Conservation (phyloP, 1,140 invertebrate genomes). For the Heliconius congener region DNA sequence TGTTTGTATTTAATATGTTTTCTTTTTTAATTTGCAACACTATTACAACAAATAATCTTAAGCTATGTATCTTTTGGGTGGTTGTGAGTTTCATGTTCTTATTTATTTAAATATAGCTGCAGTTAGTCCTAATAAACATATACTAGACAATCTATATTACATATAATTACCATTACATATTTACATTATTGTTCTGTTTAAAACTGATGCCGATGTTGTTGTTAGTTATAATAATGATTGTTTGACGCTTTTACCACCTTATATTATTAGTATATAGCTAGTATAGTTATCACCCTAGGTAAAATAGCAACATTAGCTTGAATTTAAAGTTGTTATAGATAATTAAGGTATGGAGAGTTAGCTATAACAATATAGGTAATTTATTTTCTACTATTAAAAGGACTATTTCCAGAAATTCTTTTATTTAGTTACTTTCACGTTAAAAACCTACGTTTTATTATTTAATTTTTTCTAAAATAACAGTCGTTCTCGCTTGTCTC, state of each 20-base stretch:
- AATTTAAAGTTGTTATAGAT: conserved; percentile 10
- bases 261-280: background rate
- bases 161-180: background rate
- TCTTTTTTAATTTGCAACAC: background rate
- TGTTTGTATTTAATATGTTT: background rate
- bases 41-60: background rate
- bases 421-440: conserved; percentile 20
- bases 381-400: conserved; percentile 60
- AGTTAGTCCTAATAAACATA: background rate
- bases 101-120: background rate
- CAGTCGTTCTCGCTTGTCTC: conserved; percentile 52
- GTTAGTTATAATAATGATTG: background rate
- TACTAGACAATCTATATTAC: background rate
- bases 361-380: conserved; percentile 44
- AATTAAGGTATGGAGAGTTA: conserved; percentile 17
- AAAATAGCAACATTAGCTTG: conserved; percentile 9
- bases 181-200: conserved; percentile 10
- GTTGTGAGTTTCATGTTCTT: conserved; percentile 1
- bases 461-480: conserved; percentile 46
- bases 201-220: background rate
- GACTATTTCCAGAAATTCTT: conserved; percentile 30
- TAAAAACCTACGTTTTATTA: background rate
- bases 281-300: background rate
- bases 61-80: background rate
- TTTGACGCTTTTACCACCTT: conserved; percentile 5